These are phyloP conservation scores for Nasonia giraulti DNA, from an alignment of 1,140 invertebrate species.

Conservation along the genomic window DNA sequence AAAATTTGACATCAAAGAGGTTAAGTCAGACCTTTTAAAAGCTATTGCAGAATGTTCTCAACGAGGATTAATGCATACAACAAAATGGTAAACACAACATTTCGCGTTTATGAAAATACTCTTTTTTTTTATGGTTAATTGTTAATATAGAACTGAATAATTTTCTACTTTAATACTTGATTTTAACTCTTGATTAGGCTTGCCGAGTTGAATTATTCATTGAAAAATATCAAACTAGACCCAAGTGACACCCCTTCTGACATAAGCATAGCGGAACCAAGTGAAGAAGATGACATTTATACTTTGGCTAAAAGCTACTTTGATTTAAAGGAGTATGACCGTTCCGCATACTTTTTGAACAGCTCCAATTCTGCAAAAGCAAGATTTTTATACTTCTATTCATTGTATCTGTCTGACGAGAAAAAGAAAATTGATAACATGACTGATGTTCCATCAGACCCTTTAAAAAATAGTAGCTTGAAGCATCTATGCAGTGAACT, in stretches of 20 bases:
- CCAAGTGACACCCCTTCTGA: constrained; percentile 66
- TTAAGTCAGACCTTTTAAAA: constrained; percentile 80
- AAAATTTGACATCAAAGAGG: constrained; percentile 77
- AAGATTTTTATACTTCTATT: constrained; percentile 89
- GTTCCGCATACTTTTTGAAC: constrained; percentile 89
- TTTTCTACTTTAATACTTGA: not conserved
- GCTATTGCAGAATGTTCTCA: constrained; percentile 83
- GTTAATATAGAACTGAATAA: not conserved
- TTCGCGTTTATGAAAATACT: not conserved
- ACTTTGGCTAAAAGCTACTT: constrained; percentile 92
- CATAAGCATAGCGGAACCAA: constrained; percentile 63
- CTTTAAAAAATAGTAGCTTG: constrained; percentile 76
- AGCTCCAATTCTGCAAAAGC: constrained; percentile 80
- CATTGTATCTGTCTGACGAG: constrained; percentile 90
- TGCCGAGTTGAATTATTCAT: constrained; percentile 86
- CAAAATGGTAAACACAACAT: constrained; percentile 80
- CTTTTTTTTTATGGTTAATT: not conserved
- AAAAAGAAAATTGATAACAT: constrained; percentile 91
- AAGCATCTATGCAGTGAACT: constrained; percentile 76
- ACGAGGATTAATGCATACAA: constrained; percentile 81
- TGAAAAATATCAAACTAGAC: constrained; percentile 80
- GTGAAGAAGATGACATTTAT: constrained; percentile 82
- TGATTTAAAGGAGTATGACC: constrained; percentile 93
- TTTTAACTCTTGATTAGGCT: constrained; percentile 74
- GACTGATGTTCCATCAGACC: constrained; percentile 82